phyloP scores from a whole-genome alignment of 2,113 vertebrate species.

The Daphoenositta chrysoptera region DNA sequence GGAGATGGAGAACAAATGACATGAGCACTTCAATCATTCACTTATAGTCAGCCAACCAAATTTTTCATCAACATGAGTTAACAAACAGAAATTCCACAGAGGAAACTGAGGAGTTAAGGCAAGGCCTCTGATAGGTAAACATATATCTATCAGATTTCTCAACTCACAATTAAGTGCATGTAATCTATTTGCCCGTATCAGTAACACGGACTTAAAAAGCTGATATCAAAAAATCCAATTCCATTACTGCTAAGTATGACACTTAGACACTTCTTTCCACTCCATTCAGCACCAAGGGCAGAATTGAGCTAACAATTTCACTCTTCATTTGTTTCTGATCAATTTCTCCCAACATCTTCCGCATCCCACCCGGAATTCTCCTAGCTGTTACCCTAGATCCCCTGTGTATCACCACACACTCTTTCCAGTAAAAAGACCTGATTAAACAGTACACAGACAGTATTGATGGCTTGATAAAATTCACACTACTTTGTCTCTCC shows the following conservation, averaged over 20 bases:
- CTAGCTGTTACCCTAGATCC: not conserved
- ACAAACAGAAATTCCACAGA: not conserved
- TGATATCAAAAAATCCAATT: not conserved
- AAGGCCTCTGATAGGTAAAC: not conserved
- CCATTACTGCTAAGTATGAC: not conserved
- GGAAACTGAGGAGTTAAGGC: not conserved
- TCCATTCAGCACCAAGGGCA: not conserved
- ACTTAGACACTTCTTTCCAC: not conserved
- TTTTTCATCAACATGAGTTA: not conserved
- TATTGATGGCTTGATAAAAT: not conserved
- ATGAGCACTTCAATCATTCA: not conserved
- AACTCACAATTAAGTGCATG: not conserved
- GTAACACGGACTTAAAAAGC: not conserved
- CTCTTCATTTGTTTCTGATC: conserved; percentile 3
- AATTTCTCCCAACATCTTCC: not conserved
- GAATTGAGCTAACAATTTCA: conserved; percentile 7
- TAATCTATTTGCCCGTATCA: not conserved
- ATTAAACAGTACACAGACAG: not conserved
- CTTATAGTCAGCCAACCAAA: not conserved
- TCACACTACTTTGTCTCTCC: not conserved
- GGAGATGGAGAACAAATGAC: not conserved
- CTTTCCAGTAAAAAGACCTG: not conserved
- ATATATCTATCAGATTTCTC: not conserved
- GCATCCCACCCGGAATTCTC: not conserved
- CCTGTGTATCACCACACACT: rapidly evolving